Percentiles rank a stretch among this genome's conserved stretches.
Evolutionary conservation across 2,113 vertebrate genomes (phyloP).

Genomic region (Barbus barbus): DNA sequence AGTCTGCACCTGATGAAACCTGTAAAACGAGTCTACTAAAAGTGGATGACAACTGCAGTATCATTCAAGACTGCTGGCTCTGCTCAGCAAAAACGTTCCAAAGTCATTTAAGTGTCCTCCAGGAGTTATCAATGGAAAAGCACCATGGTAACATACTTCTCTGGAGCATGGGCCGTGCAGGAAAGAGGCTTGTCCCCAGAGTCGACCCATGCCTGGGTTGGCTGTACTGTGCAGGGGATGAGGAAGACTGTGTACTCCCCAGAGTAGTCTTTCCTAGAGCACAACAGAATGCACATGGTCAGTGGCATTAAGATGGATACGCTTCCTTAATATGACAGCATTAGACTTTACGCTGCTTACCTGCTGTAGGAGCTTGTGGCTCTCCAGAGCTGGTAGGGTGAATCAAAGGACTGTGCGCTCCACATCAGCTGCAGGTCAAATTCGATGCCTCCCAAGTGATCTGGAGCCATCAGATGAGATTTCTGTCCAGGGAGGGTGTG

Average conservation of each 20-base stretch:
- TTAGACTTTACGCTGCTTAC: constrained; percentile 61
- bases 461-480: constrained; percentile 88
- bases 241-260: constrained; percentile 92
- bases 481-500: constrained; percentile 91
- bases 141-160: constrained; percentile 78
- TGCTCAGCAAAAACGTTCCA: neutral
- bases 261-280: constrained; percentile 91
- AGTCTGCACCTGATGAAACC: too few species aligned
- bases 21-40: too few species aligned
- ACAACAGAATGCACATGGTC: constrained; percentile 5
- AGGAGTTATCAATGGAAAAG: neutral
- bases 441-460: constrained; percentile 93
- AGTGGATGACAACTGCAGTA: too few species aligned
- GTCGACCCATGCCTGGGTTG: constrained; percentile 92
- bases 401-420: constrained; percentile 96
- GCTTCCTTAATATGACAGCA: neutral
- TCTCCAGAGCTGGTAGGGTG: constrained; percentile 95
- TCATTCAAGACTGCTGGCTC: neutral
- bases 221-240: constrained; percentile 94
- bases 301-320: neutral
- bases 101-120: neutral
- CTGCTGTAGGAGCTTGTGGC: constrained; percentile 98
- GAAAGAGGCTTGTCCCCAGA: constrained; percentile 91
- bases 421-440: constrained; percentile 94
- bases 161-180: constrained; percentile 92